Evolutionary conservation across 1,140 invertebrate species (phyloP), one percentile per base, ranked within the genome.

Genomic region (Wasmannia auropunctata): DNA sequence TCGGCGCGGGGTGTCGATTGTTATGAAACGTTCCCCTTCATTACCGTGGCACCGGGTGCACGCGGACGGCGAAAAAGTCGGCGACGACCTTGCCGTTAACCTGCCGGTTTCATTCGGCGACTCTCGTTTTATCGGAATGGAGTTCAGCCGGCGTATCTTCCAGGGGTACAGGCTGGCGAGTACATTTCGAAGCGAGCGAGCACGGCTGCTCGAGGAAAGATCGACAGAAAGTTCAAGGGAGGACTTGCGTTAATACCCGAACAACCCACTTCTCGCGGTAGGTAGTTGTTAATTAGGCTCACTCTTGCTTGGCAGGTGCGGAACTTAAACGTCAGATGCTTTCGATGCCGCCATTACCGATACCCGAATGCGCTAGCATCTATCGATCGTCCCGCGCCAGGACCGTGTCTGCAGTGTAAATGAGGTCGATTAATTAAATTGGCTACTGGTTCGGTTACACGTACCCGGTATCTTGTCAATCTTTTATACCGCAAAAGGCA

Each of bases 261-360:
- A 54, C 67, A 75, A 89, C 87, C 85, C 34, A 87, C 87, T 89
- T 90, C 70, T 67, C 74, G 25, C 40, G 56, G 49, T 58, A 90
- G 56, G 49, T 58, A 90, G 74, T 89, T 74, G 85, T 89, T 90
- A 90, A 89, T 90, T 84, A 75, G 85, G 40, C 85, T 87, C 80
- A 49, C 40, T 28, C 60, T n/a, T 67, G 25, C 51, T 56, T 40
- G 25, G 62, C 63, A 76, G 43, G 84, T 86, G 72, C 40, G 14
- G 56, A 63, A 88, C 84, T 46, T 56, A 40, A n/a, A 56, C 28
- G 58, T 83, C 62, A 77, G 72, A 80, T 72, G 75, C 72, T 83
- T 80, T 79, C 69, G 86, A 75, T 86, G 69, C 34, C 40, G 56
- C 74, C 19, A 46, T 85, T 58, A 58, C 34, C 43, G 69, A 84